phyloP scores from a whole-genome alignment of 2,113 vertebrate genomes.

The Heptranchias perlo region DNA sequence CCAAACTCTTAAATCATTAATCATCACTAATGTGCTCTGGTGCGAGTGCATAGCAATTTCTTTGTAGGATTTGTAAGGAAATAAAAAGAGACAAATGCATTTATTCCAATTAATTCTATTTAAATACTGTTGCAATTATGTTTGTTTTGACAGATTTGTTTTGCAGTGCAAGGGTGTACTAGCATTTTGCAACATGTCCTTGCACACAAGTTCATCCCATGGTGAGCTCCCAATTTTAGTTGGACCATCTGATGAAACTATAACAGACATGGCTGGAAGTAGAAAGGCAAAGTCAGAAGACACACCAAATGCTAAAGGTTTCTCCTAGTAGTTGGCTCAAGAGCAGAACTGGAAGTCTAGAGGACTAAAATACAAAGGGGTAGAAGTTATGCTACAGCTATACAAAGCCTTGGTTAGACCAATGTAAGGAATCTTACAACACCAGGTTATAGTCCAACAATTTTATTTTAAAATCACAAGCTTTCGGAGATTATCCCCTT shows the following conservation, averaged over 20 bases:
- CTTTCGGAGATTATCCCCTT: no score
- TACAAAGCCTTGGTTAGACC: no score
- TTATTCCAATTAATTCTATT: conserved; percentile 17
- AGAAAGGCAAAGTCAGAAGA: neutral
- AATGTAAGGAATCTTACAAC: no score
- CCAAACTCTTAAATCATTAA: conserved; percentile 4
- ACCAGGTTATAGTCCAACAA: no score
- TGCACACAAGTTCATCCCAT: neutral
- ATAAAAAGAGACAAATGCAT: conserved; percentile 4
- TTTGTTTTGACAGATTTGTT: neutral
- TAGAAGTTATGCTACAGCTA: no score
- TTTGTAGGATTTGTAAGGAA: neutral
- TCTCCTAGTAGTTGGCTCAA: neutral
- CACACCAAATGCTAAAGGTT: neutral
- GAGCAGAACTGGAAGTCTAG: neutral
- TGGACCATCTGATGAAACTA: neutral
- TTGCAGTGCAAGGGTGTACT: neutral
- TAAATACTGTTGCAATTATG: neutral
- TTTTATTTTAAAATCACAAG: no score
- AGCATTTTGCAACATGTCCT: neutral
- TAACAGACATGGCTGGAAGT: neutral
- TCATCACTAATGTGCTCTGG: conserved; percentile 11
- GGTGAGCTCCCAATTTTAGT: neutral
- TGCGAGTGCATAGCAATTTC: neutral
- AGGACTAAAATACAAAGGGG: no score